Evolutionary conservation across 30 jellyfish, hydroid and myxozoan species (phyloP).

Genomic region (Nemopilema nomurai): DNA sequence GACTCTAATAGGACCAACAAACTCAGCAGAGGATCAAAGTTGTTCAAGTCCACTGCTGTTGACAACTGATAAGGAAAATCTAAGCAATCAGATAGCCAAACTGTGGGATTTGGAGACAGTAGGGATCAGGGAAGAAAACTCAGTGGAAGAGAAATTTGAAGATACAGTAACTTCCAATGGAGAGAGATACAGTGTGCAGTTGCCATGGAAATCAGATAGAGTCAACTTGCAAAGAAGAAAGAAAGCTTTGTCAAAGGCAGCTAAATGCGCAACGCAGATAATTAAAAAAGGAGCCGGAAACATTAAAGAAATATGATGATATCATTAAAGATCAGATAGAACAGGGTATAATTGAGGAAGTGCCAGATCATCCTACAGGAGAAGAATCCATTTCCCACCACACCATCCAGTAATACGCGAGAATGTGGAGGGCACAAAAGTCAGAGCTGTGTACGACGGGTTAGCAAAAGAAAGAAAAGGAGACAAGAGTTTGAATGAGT

Average conservation of each 20-base stretch:
- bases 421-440: conserved; percentile 8
- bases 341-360: conserved; percentile 39
- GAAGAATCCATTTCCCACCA: conserved; percentile 41
- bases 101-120: conserved; percentile 60
- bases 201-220: background rate
- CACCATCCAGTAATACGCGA: conserved; percentile 41
- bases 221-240: background rate
- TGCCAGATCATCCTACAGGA: conserved; percentile 23
- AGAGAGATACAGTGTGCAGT: background rate
- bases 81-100: background rate
- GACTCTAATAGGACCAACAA: conserved; percentile 45
- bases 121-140: conserved; percentile 14
- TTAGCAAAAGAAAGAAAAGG: conserved; percentile 42
- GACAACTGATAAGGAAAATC: background rate
- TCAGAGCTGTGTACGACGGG: conserved; percentile 50
- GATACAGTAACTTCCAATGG: background rate
- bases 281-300: background rate
- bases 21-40: conserved; percentile 4
- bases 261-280: background rate
- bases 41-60: conserved; percentile 5
- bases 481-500: conserved; percentile 12
- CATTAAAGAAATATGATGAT: background rate
- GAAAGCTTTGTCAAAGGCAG: background rate
- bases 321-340: background rate
- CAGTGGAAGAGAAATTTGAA: background rate